Conservation (phyloP, 2,113 vertebrate genomes). For the Hipposideros armiger region DNA sequence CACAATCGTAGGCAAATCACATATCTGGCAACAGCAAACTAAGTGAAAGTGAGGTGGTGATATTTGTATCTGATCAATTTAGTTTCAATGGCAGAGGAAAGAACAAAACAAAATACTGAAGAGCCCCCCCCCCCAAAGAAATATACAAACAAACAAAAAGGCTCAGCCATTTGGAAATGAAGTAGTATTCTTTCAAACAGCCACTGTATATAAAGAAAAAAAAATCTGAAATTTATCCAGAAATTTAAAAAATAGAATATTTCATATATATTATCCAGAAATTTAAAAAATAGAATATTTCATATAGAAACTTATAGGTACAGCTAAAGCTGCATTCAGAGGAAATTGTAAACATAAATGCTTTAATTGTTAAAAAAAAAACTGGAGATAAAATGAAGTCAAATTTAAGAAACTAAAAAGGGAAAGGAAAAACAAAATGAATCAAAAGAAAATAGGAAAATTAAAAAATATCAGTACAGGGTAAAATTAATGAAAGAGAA, state of each 20-base stretch:
- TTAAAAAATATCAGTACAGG: neutral
- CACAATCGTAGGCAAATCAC: neutral
- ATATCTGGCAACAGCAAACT: neutral
- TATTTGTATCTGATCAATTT: neutral
- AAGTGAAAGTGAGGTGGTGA: neutral
- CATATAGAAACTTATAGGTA: neutral
- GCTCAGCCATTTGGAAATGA: neutral
- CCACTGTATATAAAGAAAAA: neutral
- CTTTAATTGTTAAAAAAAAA: conserved; percentile 54
- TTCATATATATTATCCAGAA: too few relatives aligned
- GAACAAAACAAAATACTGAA: conserved; percentile 1
- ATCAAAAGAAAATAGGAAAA: conserved; percentile 18
- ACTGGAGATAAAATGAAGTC: neutral
- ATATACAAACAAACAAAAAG: neutral
- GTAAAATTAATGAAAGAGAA: neutral
- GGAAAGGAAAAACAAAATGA: neutral
- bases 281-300: neutral
- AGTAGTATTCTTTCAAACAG: neutral
- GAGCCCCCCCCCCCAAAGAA: neutral
- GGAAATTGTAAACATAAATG: neutral
- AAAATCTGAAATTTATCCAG: neutral
- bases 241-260: neutral
- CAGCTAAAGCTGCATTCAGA: neutral
- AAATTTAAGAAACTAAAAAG: neutral
- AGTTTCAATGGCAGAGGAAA: conserved; percentile 11